These are phyloP conservation scores for Drosophila ironensis DNA, from an alignment of 1,140 invertebrate species.

Conservation along the genomic window DNA sequence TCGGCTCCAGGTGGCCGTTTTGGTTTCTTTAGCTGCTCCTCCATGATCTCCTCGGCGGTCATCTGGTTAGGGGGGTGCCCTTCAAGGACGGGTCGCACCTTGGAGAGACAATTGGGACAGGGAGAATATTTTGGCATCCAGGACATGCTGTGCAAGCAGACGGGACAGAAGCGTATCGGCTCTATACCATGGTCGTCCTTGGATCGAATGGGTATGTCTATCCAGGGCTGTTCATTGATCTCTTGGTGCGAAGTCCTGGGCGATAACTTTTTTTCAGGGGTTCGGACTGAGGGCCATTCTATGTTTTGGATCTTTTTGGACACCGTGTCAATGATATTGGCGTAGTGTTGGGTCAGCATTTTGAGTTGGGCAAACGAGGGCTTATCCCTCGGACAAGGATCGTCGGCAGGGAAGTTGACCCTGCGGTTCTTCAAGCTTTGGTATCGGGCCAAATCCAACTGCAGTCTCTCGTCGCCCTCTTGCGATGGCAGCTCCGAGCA, in stretches of 20 bases:
- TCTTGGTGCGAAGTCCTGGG: too few species aligned
- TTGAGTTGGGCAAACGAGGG: background rate
- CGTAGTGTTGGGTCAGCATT: constrained; percentile 9
- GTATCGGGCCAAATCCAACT: constrained; percentile 50
- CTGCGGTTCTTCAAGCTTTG: constrained; percentile 3
- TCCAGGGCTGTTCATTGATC: background rate
- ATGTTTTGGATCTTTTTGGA: background rate
- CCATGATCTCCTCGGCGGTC: constrained; percentile 34
- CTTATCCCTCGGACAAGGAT: background rate
- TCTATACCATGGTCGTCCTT: constrained; percentile 15
- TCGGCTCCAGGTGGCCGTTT: background rate
- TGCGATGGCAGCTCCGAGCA: constrained; percentile 7
- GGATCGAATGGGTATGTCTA: constrained; percentile 39
- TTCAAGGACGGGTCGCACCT: constrained; percentile 17
- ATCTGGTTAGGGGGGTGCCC: background rate
- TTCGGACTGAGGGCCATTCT: background rate
- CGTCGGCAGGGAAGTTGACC: background rate
- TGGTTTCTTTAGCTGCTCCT: constrained; percentile 21
- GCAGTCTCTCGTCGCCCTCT: constrained; percentile 33
- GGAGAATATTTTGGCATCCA: constrained; percentile 55
- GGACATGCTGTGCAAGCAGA: constrained; percentile 55
- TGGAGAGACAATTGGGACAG: constrained; percentile 42
- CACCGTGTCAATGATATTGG: constrained; percentile 12
- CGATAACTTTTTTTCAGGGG: too few species aligned
- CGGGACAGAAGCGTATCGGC: constrained; percentile 49